phyloP scores from a whole-genome alignment of 2,113 vertebrate genomes.

The Muntiacus reevesi region DNA sequence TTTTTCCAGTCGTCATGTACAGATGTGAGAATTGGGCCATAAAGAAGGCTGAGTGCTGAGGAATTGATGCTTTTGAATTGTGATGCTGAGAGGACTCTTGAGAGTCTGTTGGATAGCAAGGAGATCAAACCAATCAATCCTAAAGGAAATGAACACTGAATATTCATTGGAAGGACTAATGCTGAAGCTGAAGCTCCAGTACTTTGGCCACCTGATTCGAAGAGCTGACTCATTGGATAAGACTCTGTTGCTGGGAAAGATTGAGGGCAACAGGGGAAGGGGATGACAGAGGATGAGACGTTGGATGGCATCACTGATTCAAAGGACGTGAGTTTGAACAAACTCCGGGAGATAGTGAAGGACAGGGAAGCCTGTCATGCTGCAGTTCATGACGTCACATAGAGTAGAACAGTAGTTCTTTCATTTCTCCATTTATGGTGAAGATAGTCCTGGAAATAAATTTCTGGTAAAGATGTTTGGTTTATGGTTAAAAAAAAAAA shows the following conservation, averaged over 20 bases:
- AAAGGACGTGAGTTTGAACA: not conserved
- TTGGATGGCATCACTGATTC: not conserved
- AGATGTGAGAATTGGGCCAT: not conserved
- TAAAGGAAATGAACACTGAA: not conserved
- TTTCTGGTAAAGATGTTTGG: not conserved
- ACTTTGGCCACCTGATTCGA: not conserved
- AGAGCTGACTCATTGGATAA: not conserved
- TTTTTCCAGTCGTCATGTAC: not conserved
- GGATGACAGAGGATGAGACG: not conserved
- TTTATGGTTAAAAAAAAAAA: not conserved
- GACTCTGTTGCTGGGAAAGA: not conserved
- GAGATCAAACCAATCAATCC: not conserved
- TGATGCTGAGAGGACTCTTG: not conserved
- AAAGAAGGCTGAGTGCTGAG: not conserved
- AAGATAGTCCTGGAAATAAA: not conserved
- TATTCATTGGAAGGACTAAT: not conserved
- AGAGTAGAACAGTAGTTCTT: not conserved
- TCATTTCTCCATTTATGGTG: not conserved
- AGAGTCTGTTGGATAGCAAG: not conserved
- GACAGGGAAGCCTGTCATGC: not conserved
- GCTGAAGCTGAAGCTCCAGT: not conserved
- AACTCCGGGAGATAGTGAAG: not conserved
- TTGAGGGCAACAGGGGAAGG: not conserved
- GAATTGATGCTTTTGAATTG: not conserved
- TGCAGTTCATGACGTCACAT: not conserved